Evolutionary conservation across 2,888 invertebrate species (phyloP).

Genomic region (Pseudococcus longispinus): DNA sequence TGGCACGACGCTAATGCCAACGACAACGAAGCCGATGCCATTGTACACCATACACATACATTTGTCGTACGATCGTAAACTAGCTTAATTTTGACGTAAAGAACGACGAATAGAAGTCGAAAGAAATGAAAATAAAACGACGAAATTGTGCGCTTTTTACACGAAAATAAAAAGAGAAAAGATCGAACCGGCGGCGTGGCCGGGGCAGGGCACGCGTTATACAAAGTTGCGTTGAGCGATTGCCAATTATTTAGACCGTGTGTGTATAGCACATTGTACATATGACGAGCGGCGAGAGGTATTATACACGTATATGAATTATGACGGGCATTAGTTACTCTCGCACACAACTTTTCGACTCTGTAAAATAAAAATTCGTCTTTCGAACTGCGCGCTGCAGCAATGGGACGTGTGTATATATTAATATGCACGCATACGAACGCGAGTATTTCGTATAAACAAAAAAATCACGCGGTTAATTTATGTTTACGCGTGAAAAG

Average conservation of each 20-base stretch:
- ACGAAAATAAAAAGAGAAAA: not conserved
- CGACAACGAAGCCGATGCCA: not conserved
- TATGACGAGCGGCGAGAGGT: not conserved
- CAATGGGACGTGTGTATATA: not conserved
- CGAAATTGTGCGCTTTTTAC: not conserved
- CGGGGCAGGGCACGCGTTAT: not conserved
- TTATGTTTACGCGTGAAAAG: slow-evolving; percentile 2
- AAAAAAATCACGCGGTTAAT: slow-evolving; percentile 20
- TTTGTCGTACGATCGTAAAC: not conserved
- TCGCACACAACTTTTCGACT: slow-evolving; percentile 1
- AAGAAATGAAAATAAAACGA: not conserved
- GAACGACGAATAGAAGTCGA: not conserved
- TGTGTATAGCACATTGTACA: not conserved
- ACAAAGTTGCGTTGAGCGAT: slow-evolving; percentile 30
- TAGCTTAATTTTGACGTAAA: slow-evolving; percentile 1
- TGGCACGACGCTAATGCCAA: not conserved
- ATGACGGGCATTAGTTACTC: not conserved
- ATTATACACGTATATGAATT: not conserved
- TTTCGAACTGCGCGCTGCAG: not conserved
- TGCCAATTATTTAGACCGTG: not conserved
- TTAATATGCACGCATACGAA: not conserved
- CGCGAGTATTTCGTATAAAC: not conserved
- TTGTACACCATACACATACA: not conserved
- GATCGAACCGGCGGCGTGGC: not conserved
- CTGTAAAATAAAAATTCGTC: not conserved